phyloP scores from a whole-genome alignment of 2,888 invertebrate genomes.

The Cinara cedri region DNA sequence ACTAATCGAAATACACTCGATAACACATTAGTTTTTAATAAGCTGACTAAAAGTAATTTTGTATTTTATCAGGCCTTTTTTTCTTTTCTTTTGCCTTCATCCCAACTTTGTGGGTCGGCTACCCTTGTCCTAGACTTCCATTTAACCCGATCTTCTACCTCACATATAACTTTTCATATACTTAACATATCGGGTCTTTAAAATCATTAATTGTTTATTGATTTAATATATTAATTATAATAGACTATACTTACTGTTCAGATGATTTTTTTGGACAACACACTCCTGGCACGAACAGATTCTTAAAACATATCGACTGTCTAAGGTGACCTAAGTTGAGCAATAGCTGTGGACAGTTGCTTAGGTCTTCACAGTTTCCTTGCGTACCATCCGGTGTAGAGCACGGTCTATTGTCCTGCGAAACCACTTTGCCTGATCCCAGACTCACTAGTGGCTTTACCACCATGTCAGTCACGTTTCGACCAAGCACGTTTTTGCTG shows the following conservation, averaged over 20 bases:
- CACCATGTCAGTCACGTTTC: slow-evolving; percentile 80
- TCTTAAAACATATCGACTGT: slow-evolving; percentile 89
- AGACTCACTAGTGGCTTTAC: slow-evolving; percentile 66
- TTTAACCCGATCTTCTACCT: too few relatives aligned
- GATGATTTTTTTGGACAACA: slow-evolving; percentile 73
- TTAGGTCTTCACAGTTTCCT: slow-evolving; percentile 85
- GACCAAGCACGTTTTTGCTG: slow-evolving; percentile 78
- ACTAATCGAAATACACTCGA: too few relatives aligned
- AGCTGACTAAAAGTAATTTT: too few relatives aligned
- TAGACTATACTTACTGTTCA: slow-evolving; percentile 50
- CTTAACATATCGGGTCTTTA: too few relatives aligned
- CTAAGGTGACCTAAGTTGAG: slow-evolving; percentile 80
- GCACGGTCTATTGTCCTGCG: slow-evolving; percentile 68
- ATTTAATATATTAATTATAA: background rate
- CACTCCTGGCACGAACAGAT: slow-evolving; percentile 88
- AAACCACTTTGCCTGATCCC: slow-evolving; percentile 61
- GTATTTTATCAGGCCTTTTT: too few relatives aligned
- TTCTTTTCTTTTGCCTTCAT: too few relatives aligned
- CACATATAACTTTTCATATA: too few relatives aligned
- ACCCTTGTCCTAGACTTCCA: too few relatives aligned
- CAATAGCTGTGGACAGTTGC: slow-evolving; percentile 84
- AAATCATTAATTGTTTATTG: too few relatives aligned
- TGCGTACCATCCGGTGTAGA: slow-evolving; percentile 80
- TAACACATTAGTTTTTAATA: too few relatives aligned
- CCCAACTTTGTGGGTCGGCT: too few relatives aligned